Base-by-base conservation (phyloP, 2,113 vertebrate genomes). In the Periophthalmus modestus region DNA sequence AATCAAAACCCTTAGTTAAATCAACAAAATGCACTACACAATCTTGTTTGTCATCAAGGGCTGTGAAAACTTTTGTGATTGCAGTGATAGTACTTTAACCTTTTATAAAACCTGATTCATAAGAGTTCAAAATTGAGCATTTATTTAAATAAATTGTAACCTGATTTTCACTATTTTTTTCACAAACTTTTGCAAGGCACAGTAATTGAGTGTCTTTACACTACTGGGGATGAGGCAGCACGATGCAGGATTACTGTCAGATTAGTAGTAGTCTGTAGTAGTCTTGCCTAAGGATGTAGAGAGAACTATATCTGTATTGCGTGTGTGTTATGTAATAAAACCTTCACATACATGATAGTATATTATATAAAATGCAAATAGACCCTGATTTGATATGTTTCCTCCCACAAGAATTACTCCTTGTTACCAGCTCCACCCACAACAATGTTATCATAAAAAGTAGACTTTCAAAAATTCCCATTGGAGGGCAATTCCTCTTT, bases 241-340 rank as follows among this genome's bases (percentile, higher is more conserved):
- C n/a, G 18, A 65, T 67, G 66, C 71, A 82, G 84, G 76, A 87
- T 85, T 81, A 81, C 71, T 47, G 36, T 82, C 76, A 74, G 74
- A 82, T 86, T 80, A 82, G 62, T 77, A 72, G 78, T 71, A 70
- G 54, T 75, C 39, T 43, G 39, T 43, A 10, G 39, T 43, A 43
- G 39, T 57, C 19, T 73, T 62, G 74, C 85, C 77, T 70, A 4
- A 7, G 50, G 79, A 69, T 48, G 77, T 54, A 76, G 72, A 63
- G 69, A 79, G 77, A 66, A 43, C 75, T 70, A 55, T 48, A 58
- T 67, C 68, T 43, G 63, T 71, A 57, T 82, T 81, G 54, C 11
- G n/a, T 59, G 21, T 28, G 28, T 59, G 23, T 86, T 82, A 74
- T 85, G 81, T 72, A 46, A 66, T 70, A 34, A 54, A 68, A 68